Conservation (phyloP, 2,113 vertebrate species). For the Xenopus tropicalis region UCB_Xtro_10.0 CM004445.2:54433001-54433500, state of each 20-base stretch:
- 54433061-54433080: constrained; percentile 88
- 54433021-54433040: constrained; percentile 85
- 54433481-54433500: constrained; percentile 1
- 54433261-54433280: constrained; percentile 63
- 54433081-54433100: constrained; percentile 85
- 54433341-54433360: constrained; percentile 95
- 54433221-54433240: constrained; percentile 71
- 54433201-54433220: constrained; percentile 56
- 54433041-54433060: constrained; percentile 94
- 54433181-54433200: constrained; percentile 55
- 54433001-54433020: constrained; percentile 84
- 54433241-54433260: constrained; percentile 52
- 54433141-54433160: constrained; percentile 40
- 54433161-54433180: constrained; percentile 14
- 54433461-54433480: constrained; percentile 2
- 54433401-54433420: constrained; percentile 80
- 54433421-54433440: constrained; percentile 16
- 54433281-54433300: constrained; percentile 60
- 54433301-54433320: constrained; percentile 73
- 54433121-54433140: constrained; percentile 51
- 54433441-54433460: not conserved
- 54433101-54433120: constrained; percentile 62
- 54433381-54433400: constrained; percentile 97
- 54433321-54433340: constrained; percentile 88
- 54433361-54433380: constrained; percentile 93